Conservation (phyloP, 2,113 vertebrate genomes). For the Otus sunia region DNA sequence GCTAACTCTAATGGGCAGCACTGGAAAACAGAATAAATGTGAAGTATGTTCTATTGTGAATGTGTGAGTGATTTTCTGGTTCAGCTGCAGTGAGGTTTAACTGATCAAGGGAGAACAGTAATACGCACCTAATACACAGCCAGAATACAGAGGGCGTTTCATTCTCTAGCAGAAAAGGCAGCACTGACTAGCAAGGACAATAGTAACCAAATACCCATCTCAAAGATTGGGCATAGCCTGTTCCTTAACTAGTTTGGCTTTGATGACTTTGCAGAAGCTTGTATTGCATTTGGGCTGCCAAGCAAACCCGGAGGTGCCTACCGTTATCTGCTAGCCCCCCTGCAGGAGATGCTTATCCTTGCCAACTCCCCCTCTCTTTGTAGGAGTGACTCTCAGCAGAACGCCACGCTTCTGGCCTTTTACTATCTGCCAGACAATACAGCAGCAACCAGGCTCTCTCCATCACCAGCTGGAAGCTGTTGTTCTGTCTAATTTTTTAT, state of each 20-base stretch:
- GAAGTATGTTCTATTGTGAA: background rate
- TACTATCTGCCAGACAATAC: background rate
- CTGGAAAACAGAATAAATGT: background rate
- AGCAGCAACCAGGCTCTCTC: background rate
- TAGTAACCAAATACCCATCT: background rate
- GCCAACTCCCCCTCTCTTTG: background rate
- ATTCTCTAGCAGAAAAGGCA: background rate
- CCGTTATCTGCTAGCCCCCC: background rate
- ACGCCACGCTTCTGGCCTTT: background rate
- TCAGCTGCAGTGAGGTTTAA: background rate
- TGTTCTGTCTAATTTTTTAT: conserved; percentile 5
- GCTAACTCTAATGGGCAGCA: background rate
- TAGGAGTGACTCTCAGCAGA: conserved; percentile 13
- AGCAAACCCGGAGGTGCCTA: background rate
- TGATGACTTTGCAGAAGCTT: background rate
- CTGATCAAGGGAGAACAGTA: background rate
- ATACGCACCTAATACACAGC: background rate
- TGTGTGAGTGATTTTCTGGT: background rate
- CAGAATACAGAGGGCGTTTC: background rate
- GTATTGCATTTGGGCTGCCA: background rate
- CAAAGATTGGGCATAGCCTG: background rate
- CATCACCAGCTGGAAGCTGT: background rate
- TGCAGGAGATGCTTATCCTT: background rate
- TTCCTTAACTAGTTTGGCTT: background rate
- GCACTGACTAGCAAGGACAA: background rate